Evolutionary conservation across 2,888 invertebrate genomes (phyloP), one percentile per base, ranked within the genome.

Genomic region (Heliconius hortense): DNA sequence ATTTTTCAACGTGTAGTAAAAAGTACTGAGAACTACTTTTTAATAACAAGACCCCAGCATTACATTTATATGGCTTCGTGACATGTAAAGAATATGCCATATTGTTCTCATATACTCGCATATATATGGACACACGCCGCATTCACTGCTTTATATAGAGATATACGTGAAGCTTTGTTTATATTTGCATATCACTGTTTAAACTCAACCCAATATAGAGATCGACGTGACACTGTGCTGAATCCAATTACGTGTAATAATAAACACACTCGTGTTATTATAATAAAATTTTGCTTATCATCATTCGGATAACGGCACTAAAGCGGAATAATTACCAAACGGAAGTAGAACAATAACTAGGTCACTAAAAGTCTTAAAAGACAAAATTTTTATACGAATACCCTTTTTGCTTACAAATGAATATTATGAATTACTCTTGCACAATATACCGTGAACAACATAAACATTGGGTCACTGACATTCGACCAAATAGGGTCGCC

Each of bases 401-500:
- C 39, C 39, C 39, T 21, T 68, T 60, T 62, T 60, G 60, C 15
- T 72, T 5, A 63, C 53, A n/a, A 53, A 4, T 7, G 4, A 13
- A n/a, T 39, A n/a, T 59, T 60, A 60, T 35, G 26, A 39, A 60
- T 62, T 28, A 26, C 28, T 53, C 31, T 31, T 62, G 70, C 43
- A 64, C 56, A 73, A 53, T 64, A 43, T 53, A 68, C 31, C 15
- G 63, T 71, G 70, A 78, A 78, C 63, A 70, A 64, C 74, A 74
- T 79, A 80, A 80, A 81, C 80, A 78, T 69, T 74, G 79, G 83
- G 82, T 83, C 82, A 82, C 78, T 82, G 82, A 81, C 83, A 81
- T 79, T 62, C 70, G 71, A 73, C 80, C 79, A 77, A 82, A 83
- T 79, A 80, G 74, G 79, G 76, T 74, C 73, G 77, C 75, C 76